Conservation (phyloP, 2,113 vertebrate species). For the Setophaga petechia region DNA sequence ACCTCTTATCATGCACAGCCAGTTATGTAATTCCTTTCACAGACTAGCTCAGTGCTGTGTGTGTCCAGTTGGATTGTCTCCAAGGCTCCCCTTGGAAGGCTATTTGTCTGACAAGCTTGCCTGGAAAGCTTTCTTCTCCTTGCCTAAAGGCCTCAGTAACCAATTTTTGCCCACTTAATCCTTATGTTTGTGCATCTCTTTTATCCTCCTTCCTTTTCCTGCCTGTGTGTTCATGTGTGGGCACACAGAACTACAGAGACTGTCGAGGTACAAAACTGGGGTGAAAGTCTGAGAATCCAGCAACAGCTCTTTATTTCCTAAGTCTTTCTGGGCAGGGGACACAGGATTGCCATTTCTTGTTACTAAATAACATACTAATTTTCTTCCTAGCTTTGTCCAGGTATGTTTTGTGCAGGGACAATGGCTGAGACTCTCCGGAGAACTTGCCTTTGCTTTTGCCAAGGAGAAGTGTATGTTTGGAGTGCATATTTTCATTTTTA, state of each 20-base stretch:
- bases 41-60: neutral
- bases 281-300: neutral
- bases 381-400: neutral
- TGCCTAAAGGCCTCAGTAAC: neutral
- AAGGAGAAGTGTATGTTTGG: neutral
- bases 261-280: neutral
- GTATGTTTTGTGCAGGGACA: neutral
- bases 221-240: accelerated
- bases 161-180: neutral
- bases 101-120: neutral
- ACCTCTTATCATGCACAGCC: neutral
- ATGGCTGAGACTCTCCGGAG: neutral
- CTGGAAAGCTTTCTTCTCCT: neutral
- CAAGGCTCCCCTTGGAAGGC: neutral
- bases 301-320: neutral
- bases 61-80: neutral
- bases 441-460: neutral
- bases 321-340: neutral
- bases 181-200: neutral
- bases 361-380: neutral
- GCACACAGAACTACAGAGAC: neutral
- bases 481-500: slow-evolving; percentile 11
- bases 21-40: neutral
- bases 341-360: neutral
- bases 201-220: neutral